A percentile compares a stretch with the other conserved stretches of the same genome.
Evolutionary conservation across 2,797 vertebrate species (phyloP).

Genomic region (Dermochelys coriacea): DNA sequence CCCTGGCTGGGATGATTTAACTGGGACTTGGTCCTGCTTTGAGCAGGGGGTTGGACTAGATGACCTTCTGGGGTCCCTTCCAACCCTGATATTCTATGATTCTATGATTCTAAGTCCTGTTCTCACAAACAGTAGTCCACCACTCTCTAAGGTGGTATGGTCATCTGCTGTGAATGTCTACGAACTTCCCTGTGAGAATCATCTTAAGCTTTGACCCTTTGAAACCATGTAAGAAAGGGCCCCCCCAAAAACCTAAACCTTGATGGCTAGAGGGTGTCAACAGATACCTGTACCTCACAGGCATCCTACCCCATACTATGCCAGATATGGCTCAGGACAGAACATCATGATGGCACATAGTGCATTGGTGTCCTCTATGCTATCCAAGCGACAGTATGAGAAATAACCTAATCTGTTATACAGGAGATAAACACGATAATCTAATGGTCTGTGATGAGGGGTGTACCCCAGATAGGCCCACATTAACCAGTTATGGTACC

Average conservation of each 20-base stretch:
- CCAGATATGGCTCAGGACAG: background rate
- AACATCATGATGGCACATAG: background rate
- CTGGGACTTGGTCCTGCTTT: no score
- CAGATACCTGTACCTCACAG: background rate
- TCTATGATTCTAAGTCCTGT: no score
- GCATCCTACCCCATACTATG: background rate
- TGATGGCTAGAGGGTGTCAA: background rate
- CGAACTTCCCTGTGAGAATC: background rate
- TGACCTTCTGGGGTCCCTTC: no score
- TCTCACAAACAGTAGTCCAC: background rate
- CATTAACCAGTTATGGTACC: background rate
- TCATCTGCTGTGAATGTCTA: background rate
- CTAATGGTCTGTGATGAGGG: background rate
- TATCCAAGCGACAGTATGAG: background rate
- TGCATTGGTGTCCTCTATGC: background rate
- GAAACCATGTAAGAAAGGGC: background rate
- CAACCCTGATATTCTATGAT: no score
- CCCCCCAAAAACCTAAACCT: background rate
- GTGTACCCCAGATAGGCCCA: no score
- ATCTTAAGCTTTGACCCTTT: background rate
- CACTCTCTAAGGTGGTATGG: background rate
- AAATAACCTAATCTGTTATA: background rate
- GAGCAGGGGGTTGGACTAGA: no score
- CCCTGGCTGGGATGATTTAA: no score
- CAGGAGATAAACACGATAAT: background rate